Conservation (phyloP, 2,888 invertebrate species). For the Amiota minor region DNA sequence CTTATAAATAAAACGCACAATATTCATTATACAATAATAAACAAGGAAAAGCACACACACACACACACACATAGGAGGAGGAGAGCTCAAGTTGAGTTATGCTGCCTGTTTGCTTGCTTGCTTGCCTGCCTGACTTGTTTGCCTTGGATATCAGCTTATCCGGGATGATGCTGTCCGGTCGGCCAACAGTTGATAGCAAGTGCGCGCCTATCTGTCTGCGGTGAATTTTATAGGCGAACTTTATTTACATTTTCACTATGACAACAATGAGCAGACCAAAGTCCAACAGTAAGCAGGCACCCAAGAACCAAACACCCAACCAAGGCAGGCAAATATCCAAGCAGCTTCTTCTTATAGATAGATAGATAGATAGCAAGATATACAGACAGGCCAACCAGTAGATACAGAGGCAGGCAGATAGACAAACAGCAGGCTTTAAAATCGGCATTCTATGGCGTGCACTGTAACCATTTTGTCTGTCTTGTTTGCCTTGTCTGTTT, state of each 20-base stretch:
- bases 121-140: neutral
- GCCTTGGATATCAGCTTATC: neutral
- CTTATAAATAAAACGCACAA: conserved; percentile 52
- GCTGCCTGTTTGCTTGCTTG: neutral
- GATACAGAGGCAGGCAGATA: neutral
- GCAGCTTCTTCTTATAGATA: neutral
- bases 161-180: neutral
- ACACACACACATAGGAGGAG: neutral
- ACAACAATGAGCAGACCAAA: conserved; percentile 11
- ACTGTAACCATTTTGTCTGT: too few species aligned
- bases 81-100: neutral
- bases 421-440: too few species aligned
- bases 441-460: too few species aligned
- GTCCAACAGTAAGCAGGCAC: conserved; percentile 13
- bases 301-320: neutral
- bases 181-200: neutral
- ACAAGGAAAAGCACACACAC: conserved; percentile 19
- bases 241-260: conserved; percentile 59
- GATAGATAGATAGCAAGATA: neutral
- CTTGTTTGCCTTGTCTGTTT: too few species aligned
- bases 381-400: neutral
- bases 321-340: neutral
- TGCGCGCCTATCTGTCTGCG: conserved; percentile 51
- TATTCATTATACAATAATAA: conserved; percentile 34
- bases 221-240: conserved; percentile 58